Evolutionary conservation across 2,113 vertebrate species (phyloP).

Genomic region (Papio anubis): DNA sequence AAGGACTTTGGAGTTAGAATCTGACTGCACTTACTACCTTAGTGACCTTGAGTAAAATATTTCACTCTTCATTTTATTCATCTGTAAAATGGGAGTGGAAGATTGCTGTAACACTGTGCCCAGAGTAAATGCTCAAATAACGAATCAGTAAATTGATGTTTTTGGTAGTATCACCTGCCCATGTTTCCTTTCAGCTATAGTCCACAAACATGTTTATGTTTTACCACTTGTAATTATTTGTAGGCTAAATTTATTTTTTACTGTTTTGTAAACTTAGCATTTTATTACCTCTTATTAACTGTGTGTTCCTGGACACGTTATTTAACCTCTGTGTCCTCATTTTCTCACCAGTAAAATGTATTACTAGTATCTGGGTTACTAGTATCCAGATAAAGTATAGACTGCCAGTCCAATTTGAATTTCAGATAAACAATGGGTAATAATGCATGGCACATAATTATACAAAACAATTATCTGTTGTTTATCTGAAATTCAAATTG

Average conservation of each 20-base stretch:
- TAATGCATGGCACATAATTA: background rate
- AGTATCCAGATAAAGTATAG: background rate
- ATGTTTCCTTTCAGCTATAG: background rate
- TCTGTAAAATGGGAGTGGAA: background rate
- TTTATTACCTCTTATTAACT: background rate
- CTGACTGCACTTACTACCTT: background rate
- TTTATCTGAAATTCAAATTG: conserved; percentile 29
- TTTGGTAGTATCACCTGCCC: background rate
- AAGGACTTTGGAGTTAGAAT: conserved; percentile 22
- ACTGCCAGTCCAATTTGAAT: background rate
- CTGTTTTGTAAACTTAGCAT: background rate
- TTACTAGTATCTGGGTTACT: background rate
- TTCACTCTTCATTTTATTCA: background rate
- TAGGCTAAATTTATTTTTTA: background rate
- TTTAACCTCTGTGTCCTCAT: background rate
- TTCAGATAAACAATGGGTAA: background rate
- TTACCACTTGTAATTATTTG: background rate
- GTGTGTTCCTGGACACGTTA: background rate
- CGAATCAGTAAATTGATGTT: background rate
- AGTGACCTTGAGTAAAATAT: background rate
- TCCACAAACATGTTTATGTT: background rate
- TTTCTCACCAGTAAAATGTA: conserved; percentile 33
- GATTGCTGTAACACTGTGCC: background rate
- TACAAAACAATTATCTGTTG: background rate
- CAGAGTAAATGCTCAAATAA: background rate